A percentile compares a stretch with the other conserved stretches of the same genome.
These are phyloP conservation scores for Genyomyrus donnyi DNA, from an alignment of 2,113 vertebrate genomes.

Conservation along the genomic window DNA sequence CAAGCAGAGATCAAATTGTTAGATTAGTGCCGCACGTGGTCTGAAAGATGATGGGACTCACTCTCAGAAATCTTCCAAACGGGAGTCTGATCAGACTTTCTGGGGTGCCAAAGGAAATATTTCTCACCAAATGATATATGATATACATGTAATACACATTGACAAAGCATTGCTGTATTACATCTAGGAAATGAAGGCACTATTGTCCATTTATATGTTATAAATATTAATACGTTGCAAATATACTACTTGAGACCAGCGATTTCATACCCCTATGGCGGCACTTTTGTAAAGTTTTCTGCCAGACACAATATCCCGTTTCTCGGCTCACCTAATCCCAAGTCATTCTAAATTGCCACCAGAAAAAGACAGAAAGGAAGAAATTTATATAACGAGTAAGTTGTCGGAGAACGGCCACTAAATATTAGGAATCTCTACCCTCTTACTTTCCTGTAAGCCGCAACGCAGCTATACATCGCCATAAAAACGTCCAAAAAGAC, in stretches of 20 bases:
- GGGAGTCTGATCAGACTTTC: neutral
- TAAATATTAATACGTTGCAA: conserved; percentile 38
- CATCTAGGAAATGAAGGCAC: neutral
- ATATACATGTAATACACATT: neutral
- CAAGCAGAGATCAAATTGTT: neutral
- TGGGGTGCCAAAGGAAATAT: neutral
- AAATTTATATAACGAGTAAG: neutral
- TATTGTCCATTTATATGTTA: conserved; percentile 13
- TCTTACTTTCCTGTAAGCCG: neutral
- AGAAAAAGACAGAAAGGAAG: neutral
- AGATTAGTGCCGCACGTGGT: neutral
- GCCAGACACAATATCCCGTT: neutral
- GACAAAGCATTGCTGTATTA: neutral
- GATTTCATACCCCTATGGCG: conserved; percentile 29
- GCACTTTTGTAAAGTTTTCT: neutral
- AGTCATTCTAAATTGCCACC: conserved; percentile 5
- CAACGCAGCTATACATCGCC: neutral
- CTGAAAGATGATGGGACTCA: neutral
- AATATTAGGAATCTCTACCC: neutral
- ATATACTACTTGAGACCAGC: conserved; percentile 34
- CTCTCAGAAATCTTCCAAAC: neutral
- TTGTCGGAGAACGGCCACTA: neutral
- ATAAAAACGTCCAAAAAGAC: neutral
- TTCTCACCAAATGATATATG: neutral
- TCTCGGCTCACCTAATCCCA: conserved; percentile 3